Evolutionary conservation across 2,797 vertebrate genomes (phyloP).

Genomic region (Neoniphon sammara): DNA sequence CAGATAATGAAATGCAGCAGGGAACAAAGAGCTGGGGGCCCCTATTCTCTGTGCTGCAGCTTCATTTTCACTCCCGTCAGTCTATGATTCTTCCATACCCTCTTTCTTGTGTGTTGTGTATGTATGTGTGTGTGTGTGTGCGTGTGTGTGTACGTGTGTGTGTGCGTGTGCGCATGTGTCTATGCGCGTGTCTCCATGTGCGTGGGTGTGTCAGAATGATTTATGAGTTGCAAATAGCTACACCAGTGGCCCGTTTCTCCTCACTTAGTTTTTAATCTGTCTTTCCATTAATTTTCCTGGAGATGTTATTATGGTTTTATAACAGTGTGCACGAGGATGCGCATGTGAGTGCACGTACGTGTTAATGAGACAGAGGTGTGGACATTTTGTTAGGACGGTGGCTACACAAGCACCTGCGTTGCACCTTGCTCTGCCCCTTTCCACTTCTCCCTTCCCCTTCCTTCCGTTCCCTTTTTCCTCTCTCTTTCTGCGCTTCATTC

Average conservation of each 20-base stretch:
- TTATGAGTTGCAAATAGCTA: constrained; percentile 85
- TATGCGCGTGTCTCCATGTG: constrained; percentile 74
- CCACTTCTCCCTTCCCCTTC: constrained; percentile 35
- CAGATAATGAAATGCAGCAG: constrained; percentile 86
- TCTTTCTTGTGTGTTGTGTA: constrained; percentile 72
- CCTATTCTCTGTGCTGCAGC: constrained; percentile 82
- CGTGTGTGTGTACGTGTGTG: constrained; percentile 42
- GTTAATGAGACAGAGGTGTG: constrained; percentile 77
- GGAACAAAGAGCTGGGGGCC: constrained; percentile 85
- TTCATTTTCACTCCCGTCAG: constrained; percentile 82
- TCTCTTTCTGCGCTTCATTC: constrained; percentile 66
- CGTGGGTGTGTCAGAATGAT: constrained; percentile 84
- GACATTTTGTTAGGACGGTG: constrained; percentile 63
- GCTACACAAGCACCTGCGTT: constrained; percentile 52
- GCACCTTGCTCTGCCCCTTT: constrained; percentile 29
- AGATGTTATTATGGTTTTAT: constrained; percentile 85
- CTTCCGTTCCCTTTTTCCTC: constrained; percentile 20
- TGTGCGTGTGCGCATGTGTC: constrained; percentile 21
- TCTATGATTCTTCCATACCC: constrained; percentile 82
- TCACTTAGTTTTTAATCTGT: constrained; percentile 90
- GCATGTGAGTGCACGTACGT: constrained; percentile 69
- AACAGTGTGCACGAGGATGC: constrained; percentile 73
- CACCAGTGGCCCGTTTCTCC: constrained; percentile 86
- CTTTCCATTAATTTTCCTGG: constrained; percentile 86
- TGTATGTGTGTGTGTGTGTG: constrained; percentile 59